A percentile compares a stretch with the other conserved stretches of the same genome.
Conservation (phyloP, 2,797 vertebrate species). For the Cercopithecus mitis region DNA sequence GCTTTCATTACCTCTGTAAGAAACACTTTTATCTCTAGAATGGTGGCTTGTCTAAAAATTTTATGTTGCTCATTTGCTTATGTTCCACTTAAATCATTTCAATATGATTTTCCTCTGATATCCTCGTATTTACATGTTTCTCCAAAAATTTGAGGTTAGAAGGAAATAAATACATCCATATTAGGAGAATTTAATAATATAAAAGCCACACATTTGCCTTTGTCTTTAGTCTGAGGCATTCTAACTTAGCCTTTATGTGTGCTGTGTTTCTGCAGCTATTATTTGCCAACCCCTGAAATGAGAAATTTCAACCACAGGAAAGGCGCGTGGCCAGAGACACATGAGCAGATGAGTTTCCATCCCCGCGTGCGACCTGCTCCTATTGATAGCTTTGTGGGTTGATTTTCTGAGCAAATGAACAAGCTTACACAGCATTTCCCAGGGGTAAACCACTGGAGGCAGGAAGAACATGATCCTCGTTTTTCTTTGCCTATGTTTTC, state of each 20-base stretch:
- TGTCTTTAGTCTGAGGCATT: neutral
- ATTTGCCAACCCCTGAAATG: neutral
- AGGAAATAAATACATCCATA: neutral
- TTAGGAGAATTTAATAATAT: neutral
- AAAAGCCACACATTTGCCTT: neutral
- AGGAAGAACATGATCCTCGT: neutral
- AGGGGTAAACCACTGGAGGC: neutral
- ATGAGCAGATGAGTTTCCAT: neutral
- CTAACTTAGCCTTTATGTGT: neutral
- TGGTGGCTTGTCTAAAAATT: neutral
- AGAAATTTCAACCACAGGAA: neutral
- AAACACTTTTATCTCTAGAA: neutral
- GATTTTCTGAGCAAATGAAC: neutral
- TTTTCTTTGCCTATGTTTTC: neutral
- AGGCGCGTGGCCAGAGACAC: accelerated
- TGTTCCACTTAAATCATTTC: neutral
- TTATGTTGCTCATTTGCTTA: neutral
- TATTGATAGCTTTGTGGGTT: neutral
- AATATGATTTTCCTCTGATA: neutral
- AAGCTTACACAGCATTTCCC: neutral
- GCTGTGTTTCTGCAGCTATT: neutral
- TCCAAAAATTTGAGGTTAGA: neutral
- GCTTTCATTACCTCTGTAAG: neutral
- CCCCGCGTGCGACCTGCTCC: accelerated
- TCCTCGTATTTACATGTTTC: neutral